phyloP scores from a whole-genome alignment of 2,797 vertebrate species.

The Kryptolebias ocellatus region DNA sequence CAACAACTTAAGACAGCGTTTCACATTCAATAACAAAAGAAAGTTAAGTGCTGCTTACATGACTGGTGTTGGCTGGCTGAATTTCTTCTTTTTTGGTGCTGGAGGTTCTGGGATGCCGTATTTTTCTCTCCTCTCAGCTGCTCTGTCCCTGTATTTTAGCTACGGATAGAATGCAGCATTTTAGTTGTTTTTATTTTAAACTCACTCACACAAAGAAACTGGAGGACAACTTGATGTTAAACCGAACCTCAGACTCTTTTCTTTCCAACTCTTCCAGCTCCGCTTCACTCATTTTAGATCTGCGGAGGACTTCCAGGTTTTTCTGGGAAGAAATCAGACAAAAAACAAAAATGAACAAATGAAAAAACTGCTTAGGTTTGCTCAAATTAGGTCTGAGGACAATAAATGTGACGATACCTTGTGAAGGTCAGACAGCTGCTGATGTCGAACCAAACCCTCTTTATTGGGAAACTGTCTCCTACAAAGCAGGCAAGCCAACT shows the following conservation, averaged over 20 bases:
- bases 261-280: slow-evolving; percentile 95
- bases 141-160: slow-evolving; percentile 97
- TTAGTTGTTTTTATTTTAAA: neutral
- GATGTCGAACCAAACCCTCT: slow-evolving; percentile 91
- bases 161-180: slow-evolving; percentile 53
- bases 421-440: slow-evolving; percentile 97
- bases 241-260: slow-evolving; percentile 91
- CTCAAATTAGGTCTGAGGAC: neutral
- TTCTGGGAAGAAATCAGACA: slow-evolving; percentile 79
- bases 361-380: neutral
- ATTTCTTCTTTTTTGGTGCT: slow-evolving; percentile 96
- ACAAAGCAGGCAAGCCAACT: slow-evolving; percentile 96
- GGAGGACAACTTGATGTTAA: neutral
- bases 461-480: slow-evolving; percentile 96
- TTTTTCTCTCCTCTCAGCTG: slow-evolving; percentile 96
- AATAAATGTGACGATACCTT: slow-evolving; percentile 83
- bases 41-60: slow-evolving; percentile 82
- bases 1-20: neutral
- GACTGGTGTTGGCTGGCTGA: slow-evolving; percentile 86
- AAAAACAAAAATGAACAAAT: neutral
- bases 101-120: slow-evolving; percentile 98
- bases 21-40: neutral
- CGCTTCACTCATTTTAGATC: slow-evolving; percentile 90
- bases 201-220: neutral
- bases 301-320: slow-evolving; percentile 94